Evolutionary conservation across 2,113 vertebrate genomes (phyloP).

Genomic region (Hyaena hyaena): DNA sequence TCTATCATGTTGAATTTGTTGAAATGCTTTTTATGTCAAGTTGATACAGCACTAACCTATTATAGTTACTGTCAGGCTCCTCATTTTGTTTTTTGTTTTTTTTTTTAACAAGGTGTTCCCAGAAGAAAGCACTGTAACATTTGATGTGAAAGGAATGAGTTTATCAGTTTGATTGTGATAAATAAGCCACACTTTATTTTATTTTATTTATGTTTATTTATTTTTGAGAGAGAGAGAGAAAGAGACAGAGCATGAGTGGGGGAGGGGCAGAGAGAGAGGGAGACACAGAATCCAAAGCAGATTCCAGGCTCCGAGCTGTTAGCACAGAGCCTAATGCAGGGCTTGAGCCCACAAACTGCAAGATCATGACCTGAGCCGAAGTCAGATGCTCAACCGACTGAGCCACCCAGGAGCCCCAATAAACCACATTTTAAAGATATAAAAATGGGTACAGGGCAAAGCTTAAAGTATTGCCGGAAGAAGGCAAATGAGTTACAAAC

Average conservation of each 20-base stretch:
- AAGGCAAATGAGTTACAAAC: background rate
- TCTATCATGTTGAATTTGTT: conserved; percentile 52
- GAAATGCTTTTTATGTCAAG: conserved; percentile 49
- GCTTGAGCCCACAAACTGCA: too few species aligned
- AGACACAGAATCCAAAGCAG: too few species aligned
- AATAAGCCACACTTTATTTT: background rate
- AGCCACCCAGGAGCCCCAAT: too few species aligned
- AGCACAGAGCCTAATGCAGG: too few species aligned
- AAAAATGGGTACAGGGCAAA: background rate
- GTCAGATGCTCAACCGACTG: too few species aligned
- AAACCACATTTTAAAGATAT: background rate
- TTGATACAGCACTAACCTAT: background rate
- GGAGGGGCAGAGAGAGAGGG: too few species aligned
- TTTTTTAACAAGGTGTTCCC: conserved; percentile 14
- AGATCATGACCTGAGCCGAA: too few species aligned
- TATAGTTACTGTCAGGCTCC: background rate
- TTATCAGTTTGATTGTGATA: background rate
- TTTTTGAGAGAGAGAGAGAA: too few species aligned
- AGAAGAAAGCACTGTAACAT: conserved; percentile 18
- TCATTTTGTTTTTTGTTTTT: background rate
- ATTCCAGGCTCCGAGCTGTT: too few species aligned
- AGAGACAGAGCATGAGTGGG: too few species aligned
- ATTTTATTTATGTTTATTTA: background rate
- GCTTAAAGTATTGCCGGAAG: conserved; percentile 10
- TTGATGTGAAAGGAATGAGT: background rate